phyloP scores from a whole-genome alignment of 2,797 vertebrate genomes.

The Darevskia mixta region DNA sequence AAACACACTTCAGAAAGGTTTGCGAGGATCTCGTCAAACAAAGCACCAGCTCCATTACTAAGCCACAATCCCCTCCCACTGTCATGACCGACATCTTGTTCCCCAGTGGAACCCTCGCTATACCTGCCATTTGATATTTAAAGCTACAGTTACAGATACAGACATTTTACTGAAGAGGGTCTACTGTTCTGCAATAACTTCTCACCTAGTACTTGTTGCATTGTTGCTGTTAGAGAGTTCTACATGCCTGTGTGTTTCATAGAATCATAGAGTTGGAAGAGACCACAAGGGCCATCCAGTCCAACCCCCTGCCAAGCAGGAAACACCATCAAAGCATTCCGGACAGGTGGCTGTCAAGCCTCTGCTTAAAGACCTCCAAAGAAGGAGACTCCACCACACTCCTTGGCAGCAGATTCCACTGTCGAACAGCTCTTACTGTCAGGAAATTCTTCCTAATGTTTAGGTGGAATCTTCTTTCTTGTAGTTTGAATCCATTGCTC shows the following conservation, averaged over 20 bases:
- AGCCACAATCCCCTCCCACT: not conserved
- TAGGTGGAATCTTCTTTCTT: too few relatives aligned
- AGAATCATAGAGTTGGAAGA: too few relatives aligned
- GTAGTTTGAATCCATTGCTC: too few relatives aligned
- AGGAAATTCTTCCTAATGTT: too few relatives aligned
- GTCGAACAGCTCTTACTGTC: too few relatives aligned
- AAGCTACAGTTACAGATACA: not conserved
- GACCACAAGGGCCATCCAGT: too few relatives aligned
- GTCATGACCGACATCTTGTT: not conserved
- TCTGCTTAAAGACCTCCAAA: too few relatives aligned
- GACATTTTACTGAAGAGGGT: not conserved
- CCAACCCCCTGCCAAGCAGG: too few relatives aligned
- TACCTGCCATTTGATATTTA: not conserved
- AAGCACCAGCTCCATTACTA: not conserved
- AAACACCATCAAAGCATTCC: too few relatives aligned
- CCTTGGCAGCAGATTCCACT: too few relatives aligned
- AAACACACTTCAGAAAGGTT: slow-evolving; percentile 57
- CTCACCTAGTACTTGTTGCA: not conserved
- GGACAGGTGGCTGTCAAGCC: too few relatives aligned
- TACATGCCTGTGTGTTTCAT: rapidly evolving
- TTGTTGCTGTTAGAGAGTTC: slow-evolving; percentile 43
- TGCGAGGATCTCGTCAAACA: not conserved
- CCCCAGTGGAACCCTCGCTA: not conserved
- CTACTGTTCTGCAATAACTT: not conserved
- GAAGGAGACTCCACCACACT: too few relatives aligned